Evolutionary conservation across 2,113 vertebrate species (phyloP), one percentile per base, ranked within the genome.

Genomic region (Tragelaphus buxtoni): DNA sequence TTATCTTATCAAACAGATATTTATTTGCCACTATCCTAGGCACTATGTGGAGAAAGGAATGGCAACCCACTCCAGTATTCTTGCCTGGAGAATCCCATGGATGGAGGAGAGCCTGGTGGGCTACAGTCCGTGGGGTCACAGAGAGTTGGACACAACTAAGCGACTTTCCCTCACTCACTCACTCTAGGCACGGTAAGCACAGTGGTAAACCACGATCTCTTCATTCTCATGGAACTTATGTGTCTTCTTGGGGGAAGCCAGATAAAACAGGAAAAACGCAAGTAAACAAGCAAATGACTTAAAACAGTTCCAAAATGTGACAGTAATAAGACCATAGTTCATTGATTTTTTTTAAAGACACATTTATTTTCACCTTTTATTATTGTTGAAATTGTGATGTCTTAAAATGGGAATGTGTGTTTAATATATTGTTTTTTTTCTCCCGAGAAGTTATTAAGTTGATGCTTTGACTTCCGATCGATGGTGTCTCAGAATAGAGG

Each of bases 321-420:
- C 83, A 83, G 90, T 95, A 84, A 58, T 87, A 95, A 95, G 92
- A 84, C 65, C 47, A 24, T 42, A 92, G 89, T 81, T 88, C 92
- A 97, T 96, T 96, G 98, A 97, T 97, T 97, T 97, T 97, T 95
- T 85, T 90, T 42, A 42, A 90, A 97, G 92, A 96, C 84, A 96
- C 76, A 58, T 95, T 97, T 97, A 80, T 92, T 88, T 94, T 95
- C 28, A 95, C 94, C 97, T 97, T 97, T 97, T 97, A 95, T 97
- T 98, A 96, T 63, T 90, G 87, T 94, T 94, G 94, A 79, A 95
- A 97, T 85, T 88, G 95, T 79, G 94, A 91, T 97, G 94, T 85
- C 88, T 96, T 97, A 76, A 95, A 95, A 96, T 96, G 92, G 92
- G 92, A 97, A 82, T 9, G 26, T 83, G 95, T 95, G 61, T 92